phyloP scores from a whole-genome alignment of 2,113 vertebrate species.

The Stigmatopora nigra region DNA sequence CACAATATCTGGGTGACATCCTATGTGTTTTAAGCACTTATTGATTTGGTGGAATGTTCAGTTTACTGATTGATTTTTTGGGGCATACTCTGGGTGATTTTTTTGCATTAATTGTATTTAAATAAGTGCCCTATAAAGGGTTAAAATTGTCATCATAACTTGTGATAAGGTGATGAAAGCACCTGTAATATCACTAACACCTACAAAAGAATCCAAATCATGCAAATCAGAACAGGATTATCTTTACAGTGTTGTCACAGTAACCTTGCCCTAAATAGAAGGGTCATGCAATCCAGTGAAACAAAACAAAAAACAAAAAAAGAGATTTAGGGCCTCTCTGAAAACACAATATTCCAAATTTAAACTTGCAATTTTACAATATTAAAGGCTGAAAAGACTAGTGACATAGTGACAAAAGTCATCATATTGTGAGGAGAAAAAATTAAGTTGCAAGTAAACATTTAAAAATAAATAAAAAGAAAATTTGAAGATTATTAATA shows the following conservation, averaged over 20 bases:
- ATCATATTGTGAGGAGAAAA: too few relatives aligned
- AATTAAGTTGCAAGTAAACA: too few relatives aligned
- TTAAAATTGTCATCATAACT: neutral
- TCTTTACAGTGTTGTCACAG: constrained; percentile 71
- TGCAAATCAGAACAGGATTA: constrained; percentile 62
- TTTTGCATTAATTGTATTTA: too few relatives aligned
- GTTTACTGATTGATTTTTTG: too few relatives aligned
- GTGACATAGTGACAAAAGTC: too few relatives aligned
- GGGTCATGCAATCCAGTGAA: constrained; percentile 73
- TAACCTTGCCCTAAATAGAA: constrained; percentile 65
- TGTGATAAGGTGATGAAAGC: neutral
- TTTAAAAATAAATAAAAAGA: neutral
- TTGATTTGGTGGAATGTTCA: too few relatives aligned
- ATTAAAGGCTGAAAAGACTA: too few relatives aligned
- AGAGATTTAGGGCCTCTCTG: neutral
- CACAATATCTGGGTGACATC: too few relatives aligned
- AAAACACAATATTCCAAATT: neutral
- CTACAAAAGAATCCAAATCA: constrained; percentile 64
- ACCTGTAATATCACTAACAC: constrained; percentile 59
- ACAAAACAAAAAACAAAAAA: constrained; percentile 54
- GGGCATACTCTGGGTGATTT: too few relatives aligned
- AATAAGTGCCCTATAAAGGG: too few relatives aligned
- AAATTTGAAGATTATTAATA: neutral
- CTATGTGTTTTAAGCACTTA: too few relatives aligned
- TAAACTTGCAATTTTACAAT: neutral